A percentile compares a stretch with the other conserved stretches of the same genome.
These are phyloP conservation scores for Neomonachus schauinslandi DNA, from an alignment of 2,113 vertebrate species.

Conservation along the genomic window DNA sequence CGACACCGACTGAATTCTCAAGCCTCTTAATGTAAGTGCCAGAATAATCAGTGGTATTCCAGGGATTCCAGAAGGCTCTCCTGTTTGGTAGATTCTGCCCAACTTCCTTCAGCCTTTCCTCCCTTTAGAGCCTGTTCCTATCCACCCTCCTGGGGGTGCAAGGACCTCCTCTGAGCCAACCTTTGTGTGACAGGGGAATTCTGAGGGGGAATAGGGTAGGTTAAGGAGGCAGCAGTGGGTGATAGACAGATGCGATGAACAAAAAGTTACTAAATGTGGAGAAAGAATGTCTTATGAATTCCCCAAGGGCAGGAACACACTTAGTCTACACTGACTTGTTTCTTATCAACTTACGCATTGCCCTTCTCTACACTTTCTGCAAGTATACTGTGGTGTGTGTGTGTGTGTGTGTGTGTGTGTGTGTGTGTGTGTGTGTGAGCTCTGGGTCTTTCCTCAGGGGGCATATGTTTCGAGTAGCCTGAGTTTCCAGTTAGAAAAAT, in stretches of 20 bases:
- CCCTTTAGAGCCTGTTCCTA: background rate
- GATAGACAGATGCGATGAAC: background rate
- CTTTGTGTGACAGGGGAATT: background rate
- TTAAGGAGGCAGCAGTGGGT: background rate
- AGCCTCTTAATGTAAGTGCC: background rate
- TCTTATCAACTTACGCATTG: background rate
- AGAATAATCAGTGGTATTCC: background rate
- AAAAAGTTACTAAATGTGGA: background rate
- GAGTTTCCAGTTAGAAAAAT: background rate
- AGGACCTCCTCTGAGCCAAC: background rate
- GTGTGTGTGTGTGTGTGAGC: background rate
- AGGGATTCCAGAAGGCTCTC: background rate
- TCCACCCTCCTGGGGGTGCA: background rate
- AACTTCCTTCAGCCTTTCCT: background rate
- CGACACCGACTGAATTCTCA: background rate
- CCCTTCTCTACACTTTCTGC: background rate
- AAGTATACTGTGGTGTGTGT: background rate
- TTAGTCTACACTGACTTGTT: background rate
- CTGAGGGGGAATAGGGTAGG: background rate
- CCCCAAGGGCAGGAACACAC: background rate
- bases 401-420: background rate
- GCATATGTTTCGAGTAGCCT: background rate
- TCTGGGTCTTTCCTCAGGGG: background rate
- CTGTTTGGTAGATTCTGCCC: background rate
- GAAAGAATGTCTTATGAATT: background rate